phyloP scores from a whole-genome alignment of 2,888 invertebrate species.

The Molorchus minor region DNA sequence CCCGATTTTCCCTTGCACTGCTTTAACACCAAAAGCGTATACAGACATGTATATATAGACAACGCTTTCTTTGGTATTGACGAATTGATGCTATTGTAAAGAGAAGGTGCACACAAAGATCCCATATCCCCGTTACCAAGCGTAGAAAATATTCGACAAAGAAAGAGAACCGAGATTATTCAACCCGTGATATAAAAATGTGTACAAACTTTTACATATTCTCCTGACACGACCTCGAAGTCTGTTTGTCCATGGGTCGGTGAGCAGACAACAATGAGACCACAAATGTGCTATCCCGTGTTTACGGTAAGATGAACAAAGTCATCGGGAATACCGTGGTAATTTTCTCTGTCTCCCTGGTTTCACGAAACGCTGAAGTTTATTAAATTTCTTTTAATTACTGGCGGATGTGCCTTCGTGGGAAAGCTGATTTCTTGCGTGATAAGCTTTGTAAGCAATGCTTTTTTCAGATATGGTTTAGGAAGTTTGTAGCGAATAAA shows the following conservation, averaged over 20 bases:
- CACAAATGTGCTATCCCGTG: slow-evolving; percentile 40
- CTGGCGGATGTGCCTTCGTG: slow-evolving; percentile 18
- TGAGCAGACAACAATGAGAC: slow-evolving; percentile 56
- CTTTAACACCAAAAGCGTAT: too few relatives aligned
- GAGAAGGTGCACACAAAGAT: too few relatives aligned
- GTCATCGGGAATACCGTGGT: slow-evolving; percentile 43
- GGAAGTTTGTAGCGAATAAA: too few relatives aligned
- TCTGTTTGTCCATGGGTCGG: slow-evolving; percentile 50
- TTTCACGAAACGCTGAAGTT: slow-evolving; percentile 19
- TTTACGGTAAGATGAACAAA: slow-evolving; percentile 48
- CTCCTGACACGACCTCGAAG: slow-evolving; percentile 42
- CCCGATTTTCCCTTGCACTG: too few relatives aligned
- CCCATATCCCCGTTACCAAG: too few relatives aligned
- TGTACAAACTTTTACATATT: slow-evolving; percentile 10
- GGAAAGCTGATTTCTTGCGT: slow-evolving; percentile 11
- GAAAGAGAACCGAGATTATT: neutral
- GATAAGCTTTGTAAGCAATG: too few relatives aligned
- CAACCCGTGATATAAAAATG: slow-evolving; percentile 4
- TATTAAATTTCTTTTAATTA: slow-evolving; percentile 27
- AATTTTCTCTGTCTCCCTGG: slow-evolving; percentile 23
- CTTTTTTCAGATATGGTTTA: too few relatives aligned
- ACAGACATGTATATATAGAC: too few relatives aligned
- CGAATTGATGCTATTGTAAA: too few relatives aligned
- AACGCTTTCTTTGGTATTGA: too few relatives aligned
- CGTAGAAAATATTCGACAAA: neutral